Evolutionary conservation across 2,113 vertebrate genomes (phyloP).

Genomic region (Jacana jacana): DNA sequence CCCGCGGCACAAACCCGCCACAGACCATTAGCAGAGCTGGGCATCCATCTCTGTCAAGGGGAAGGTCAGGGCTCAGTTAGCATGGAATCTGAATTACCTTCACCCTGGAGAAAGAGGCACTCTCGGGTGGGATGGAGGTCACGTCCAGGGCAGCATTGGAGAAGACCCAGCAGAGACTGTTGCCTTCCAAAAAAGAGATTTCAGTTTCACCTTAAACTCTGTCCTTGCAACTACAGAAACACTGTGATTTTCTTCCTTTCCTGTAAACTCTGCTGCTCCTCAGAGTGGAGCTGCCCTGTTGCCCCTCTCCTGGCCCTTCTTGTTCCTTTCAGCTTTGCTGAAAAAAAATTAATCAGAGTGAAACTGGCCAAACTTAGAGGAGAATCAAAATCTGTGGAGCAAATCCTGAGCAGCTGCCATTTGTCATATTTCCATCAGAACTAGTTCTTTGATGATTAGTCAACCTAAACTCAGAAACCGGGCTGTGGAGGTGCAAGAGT

Average conservation of each 20-base stretch:
- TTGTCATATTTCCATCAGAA: neutral
- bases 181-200: neutral
- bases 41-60: slow-evolving; percentile 61
- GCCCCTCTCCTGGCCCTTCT: neutral
- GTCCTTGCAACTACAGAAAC: neutral
- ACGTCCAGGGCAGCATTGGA: slow-evolving; percentile 21
- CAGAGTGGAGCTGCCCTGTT: neutral
- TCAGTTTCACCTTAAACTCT: neutral
- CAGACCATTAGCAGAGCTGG: slow-evolving; percentile 37
- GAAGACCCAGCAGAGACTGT: neutral
- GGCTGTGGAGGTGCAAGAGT: neutral
- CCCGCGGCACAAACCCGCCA: neutral
- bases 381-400: neutral
- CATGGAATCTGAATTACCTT: slow-evolving; percentile 39
- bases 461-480: neutral
- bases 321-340: neutral
- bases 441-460: neutral
- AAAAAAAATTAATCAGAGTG: neutral
- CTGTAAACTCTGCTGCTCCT: neutral
- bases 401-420: neutral
- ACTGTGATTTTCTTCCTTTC: neutral
- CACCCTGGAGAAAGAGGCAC: neutral
- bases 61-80: slow-evolving; percentile 60
- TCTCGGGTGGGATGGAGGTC: slow-evolving; percentile 33
- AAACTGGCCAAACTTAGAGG: neutral